Evolutionary conservation across 1,140 invertebrate genomes (phyloP).

Genomic region (Vollenhovia emeryi): DNA sequence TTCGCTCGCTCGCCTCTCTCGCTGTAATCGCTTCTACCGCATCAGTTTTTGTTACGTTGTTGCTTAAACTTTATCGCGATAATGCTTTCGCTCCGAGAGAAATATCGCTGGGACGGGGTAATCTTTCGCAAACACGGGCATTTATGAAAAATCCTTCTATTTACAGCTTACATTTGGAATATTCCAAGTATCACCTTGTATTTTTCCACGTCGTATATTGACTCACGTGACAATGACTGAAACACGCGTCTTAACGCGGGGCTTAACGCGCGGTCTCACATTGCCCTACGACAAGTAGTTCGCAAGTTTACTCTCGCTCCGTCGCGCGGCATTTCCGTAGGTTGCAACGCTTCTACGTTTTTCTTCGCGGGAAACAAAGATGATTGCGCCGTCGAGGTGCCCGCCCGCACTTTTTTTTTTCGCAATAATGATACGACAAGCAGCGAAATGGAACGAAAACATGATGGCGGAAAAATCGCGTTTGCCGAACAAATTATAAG

Average conservation of each 20-base stretch:
- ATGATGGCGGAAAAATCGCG: constrained; percentile 25
- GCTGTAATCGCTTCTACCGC: not conserved
- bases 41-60: not conserved
- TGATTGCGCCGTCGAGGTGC: not conserved
- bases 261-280: not conserved
- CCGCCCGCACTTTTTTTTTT: constrained; percentile 17
- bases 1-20: not conserved
- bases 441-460: constrained; percentile 60
- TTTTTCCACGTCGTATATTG: not conserved
- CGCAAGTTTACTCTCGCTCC: constrained; percentile 7
- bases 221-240: not conserved
- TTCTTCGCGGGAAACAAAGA: constrained; percentile 33
- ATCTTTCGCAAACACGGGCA: not conserved
- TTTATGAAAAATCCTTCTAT: constrained; percentile 13
- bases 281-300: not conserved
- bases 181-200: not conserved
- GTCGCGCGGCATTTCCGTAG: not conserved
- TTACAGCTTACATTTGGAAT: not conserved
- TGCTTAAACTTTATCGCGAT: not conserved
- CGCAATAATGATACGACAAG: constrained; percentile 14
- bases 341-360: not conserved
- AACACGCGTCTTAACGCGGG: not conserved
- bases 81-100: not conserved
- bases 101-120: not conserved
- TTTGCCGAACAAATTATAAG: constrained; percentile 51